Percentiles rank a stretch among this genome's conserved stretches.
Conservation (phyloP, 2,888 invertebrate genomes). For the Pecten maximus region DNA sequence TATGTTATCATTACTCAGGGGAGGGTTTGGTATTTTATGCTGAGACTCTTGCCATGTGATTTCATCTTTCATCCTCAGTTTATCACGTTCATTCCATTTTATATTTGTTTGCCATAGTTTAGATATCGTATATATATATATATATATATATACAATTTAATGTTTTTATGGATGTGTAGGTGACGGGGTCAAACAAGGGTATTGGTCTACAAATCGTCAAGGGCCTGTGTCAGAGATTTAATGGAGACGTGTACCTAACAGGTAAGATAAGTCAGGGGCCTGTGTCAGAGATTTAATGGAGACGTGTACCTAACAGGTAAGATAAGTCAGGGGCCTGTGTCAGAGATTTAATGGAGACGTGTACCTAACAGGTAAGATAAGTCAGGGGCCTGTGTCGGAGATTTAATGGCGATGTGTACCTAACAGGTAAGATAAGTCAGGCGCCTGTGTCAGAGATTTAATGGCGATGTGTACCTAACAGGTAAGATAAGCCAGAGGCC, state of each 20-base stretch:
- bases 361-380: neutral
- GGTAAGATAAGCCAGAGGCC: neutral
- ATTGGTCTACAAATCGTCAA: constrained; percentile 1
- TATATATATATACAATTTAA: too few species aligned
- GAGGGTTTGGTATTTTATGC: too few species aligned
- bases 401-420: neutral
- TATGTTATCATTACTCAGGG: too few species aligned
- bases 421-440: neutral
- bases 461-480: neutral
- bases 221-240: constrained; percentile 27
- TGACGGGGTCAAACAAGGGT: neutral
- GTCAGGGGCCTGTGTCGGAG: neutral
- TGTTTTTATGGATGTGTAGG: neutral
- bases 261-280: neutral
- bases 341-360: neutral
- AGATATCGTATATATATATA: too few species aligned
- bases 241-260: neutral
- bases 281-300: neutral
- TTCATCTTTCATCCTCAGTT: too few species aligned
- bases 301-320: neutral
- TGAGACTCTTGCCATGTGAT: too few species aligned
- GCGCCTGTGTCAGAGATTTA: neutral
- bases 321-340: neutral
- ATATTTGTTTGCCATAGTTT: too few species aligned
- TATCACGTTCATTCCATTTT: too few species aligned